phyloP scores from a whole-genome alignment of 2,797 vertebrate genomes.

The Cossypha caffra region DNA sequence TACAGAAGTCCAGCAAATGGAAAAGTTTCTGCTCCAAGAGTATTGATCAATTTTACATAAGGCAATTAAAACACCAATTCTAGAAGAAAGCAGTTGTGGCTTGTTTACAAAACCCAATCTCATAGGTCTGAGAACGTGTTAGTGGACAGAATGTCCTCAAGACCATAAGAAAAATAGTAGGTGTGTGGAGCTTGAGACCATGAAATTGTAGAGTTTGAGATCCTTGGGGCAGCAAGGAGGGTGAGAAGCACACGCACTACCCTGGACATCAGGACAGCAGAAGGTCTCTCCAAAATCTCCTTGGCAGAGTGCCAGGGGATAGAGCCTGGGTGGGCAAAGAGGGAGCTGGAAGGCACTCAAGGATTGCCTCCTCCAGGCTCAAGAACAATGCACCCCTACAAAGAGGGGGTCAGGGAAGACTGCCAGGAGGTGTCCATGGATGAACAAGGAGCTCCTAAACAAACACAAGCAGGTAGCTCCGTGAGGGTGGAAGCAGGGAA shows the following conservation, averaged over 20 bases:
- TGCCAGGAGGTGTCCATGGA: not conserved
- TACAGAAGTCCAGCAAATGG: not conserved
- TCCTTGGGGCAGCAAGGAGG: not conserved
- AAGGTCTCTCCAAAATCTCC: not conserved
- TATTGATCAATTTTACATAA: not conserved
- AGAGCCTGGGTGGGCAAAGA: not conserved
- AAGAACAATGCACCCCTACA: not conserved
- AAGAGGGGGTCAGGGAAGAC: not conserved
- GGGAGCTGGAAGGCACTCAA: not conserved
- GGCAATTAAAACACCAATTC: not conserved
- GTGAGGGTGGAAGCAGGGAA: not conserved
- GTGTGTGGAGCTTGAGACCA: not conserved
- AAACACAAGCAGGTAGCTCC: not conserved
- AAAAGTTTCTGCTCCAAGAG: not conserved
- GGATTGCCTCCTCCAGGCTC: not conserved
- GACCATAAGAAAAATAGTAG: accelerated
- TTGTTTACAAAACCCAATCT: not conserved
- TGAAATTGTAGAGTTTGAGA: not conserved
- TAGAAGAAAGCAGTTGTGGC: not conserved
- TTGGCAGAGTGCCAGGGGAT: too few species aligned
- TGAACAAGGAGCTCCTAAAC: not conserved
- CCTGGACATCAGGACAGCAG: not conserved
- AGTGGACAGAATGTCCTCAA: not conserved
- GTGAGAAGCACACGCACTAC: not conserved
- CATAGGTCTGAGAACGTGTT: accelerated